Conservation (phyloP, 2,797 vertebrate species). For the Hybognathus amarus region DNA sequence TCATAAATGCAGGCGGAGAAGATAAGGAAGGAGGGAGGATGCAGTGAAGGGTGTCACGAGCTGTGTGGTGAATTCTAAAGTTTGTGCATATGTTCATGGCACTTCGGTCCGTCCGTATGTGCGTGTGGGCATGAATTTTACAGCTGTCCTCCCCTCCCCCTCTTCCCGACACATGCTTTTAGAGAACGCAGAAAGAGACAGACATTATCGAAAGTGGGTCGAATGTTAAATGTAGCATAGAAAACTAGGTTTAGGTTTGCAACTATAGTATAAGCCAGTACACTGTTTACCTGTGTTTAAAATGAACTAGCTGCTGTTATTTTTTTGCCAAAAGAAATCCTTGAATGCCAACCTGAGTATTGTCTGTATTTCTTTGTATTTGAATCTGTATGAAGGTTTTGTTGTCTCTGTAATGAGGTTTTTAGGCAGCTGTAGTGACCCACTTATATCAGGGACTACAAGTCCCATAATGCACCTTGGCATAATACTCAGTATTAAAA, state of each 20-base stretch:
- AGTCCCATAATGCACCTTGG: constrained; percentile 34
- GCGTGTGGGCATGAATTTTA: constrained; percentile 22
- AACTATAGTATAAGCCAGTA: constrained; percentile 11
- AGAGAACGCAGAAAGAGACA: constrained; percentile 52
- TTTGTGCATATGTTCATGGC: constrained; percentile 54
- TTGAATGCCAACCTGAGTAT: constrained; percentile 2
- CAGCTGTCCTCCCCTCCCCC: constrained; percentile 54
- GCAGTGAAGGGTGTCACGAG: constrained; percentile 56
- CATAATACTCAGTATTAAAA: constrained; percentile 3
- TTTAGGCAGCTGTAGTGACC: constrained; percentile 42
- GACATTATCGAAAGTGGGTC: constrained; percentile 46
- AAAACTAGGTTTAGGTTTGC: constrained; percentile 23
- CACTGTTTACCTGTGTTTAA: constrained; percentile 27
- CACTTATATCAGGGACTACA: constrained; percentile 50
- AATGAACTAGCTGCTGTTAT: neutral
- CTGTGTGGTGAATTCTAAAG: constrained; percentile 57
- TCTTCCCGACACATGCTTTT: constrained; percentile 41
- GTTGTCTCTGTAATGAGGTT: constrained; percentile 59
- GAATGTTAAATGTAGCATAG: constrained; percentile 12
- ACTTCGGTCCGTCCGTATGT: neutral
- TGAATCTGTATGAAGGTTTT: constrained; percentile 35
- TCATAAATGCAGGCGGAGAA: constrained; percentile 58
- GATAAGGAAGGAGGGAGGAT: constrained; percentile 26
- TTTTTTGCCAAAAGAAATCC: neutral
- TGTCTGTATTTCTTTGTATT: constrained; percentile 41